A percentile compares a stretch with the other conserved stretches of the same genome.
Evolutionary conservation across 1,140 invertebrate species (phyloP).

Genomic region (Delia radicum): DNA sequence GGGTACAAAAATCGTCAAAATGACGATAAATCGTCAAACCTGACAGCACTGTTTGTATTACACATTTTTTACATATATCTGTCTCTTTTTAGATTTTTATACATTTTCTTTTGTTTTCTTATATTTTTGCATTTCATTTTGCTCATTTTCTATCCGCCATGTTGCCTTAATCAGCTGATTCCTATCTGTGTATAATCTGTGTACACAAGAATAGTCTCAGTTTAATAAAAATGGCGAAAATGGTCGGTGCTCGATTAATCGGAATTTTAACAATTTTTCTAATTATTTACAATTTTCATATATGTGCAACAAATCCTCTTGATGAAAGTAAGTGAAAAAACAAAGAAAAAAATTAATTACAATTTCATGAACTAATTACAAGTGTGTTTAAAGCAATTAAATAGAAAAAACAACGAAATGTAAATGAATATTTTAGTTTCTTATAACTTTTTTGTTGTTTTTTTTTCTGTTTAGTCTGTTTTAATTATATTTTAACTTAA

Average conservation of each 20-base stretch:
- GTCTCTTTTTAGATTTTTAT: no score
- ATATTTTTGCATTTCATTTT: no score
- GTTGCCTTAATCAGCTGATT: no score
- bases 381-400: neutral
- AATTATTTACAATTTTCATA: neutral
- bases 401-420: neutral
- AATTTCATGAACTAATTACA: neutral
- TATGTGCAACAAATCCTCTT: neutral
- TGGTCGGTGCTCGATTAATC: neutral
- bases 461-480: neutral
- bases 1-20: no score
- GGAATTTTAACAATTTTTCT: neutral
- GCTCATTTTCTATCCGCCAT: no score
- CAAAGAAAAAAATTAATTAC: neutral
- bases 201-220: no score
- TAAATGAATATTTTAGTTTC: neutral
- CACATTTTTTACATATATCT: no score
- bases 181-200: no score
- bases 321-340: neutral
- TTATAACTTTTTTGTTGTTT: neutral
- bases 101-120: no score
- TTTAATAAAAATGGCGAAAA: neutral
- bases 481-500: neutral
- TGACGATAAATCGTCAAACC: no score
- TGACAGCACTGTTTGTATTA: no score